Percentiles rank a stretch among this genome's conserved stretches.
phyloP scores from a whole-genome alignment of 2,888 invertebrate species.

The Argynnis bischoffii region DNA sequence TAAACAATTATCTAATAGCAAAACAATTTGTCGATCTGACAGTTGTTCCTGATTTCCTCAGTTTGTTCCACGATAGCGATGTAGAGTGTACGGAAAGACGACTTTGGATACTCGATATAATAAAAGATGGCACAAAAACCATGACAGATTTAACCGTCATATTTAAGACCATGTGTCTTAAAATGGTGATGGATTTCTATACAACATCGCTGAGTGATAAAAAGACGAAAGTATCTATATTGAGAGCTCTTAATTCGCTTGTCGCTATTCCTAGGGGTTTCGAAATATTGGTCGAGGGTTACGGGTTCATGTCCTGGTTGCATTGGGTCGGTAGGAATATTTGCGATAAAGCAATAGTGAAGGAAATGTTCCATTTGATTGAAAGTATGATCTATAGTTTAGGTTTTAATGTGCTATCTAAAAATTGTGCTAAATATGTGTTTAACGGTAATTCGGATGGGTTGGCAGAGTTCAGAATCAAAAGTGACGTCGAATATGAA shows the following conservation, averaged over 20 bases:
- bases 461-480: slow-evolving; percentile 59
- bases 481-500: slow-evolving; percentile 68
- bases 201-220: slow-evolving; percentile 84
- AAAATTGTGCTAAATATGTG: slow-evolving; percentile 49
- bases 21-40: slow-evolving; percentile 89
- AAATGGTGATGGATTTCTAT: slow-evolving; percentile 89
- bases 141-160: slow-evolving; percentile 88
- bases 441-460: slow-evolving; percentile 45
- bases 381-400: slow-evolving; percentile 61
- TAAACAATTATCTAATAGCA: slow-evolving; percentile 90
- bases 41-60: slow-evolving; percentile 93
- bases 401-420: slow-evolving; percentile 55
- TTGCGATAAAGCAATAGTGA: slow-evolving; percentile 54
- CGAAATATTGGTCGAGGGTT: slow-evolving; percentile 84
- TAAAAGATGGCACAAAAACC: slow-evolving; percentile 89
- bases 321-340: slow-evolving; percentile 57
- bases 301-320: slow-evolving; percentile 89
- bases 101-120: slow-evolving; percentile 89
- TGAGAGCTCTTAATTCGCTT: slow-evolving; percentile 84
- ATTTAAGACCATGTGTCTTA: slow-evolving; percentile 88
- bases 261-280: slow-evolving; percentile 85
- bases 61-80: slow-evolving; percentile 91
- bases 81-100: slow-evolving; percentile 86
- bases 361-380: slow-evolving; percentile 52
- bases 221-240: slow-evolving; percentile 84